A percentile compares a stretch with the other conserved stretches of the same genome.
phyloP scores from a whole-genome alignment of 2,888 invertebrate species.

The Pseudococcus longispinus region DNA sequence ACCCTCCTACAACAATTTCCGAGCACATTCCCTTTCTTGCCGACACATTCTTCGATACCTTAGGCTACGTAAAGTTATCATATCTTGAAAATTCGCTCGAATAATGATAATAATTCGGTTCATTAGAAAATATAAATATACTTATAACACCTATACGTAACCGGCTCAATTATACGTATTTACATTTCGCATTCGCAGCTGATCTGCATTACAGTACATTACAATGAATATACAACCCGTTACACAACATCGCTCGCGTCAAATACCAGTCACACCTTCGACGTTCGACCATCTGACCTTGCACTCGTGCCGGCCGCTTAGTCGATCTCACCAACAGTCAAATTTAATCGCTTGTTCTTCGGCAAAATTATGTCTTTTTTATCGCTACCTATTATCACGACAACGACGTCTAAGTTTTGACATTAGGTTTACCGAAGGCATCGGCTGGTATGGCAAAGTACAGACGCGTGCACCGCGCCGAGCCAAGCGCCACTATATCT shows the following conservation, averaged over 20 bases:
- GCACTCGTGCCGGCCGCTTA: background rate
- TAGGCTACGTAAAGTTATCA: background rate
- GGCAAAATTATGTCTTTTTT: conserved; percentile 22
- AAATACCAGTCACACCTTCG: conserved; percentile 22
- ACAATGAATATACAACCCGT: background rate
- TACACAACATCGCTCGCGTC: background rate
- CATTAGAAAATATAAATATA: conserved; percentile 1
- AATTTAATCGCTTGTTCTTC: conserved; percentile 6
- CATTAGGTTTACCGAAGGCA: background rate
- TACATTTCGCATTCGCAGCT: background rate
- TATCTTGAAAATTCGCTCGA: background rate
- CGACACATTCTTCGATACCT: background rate
- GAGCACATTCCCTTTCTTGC: background rate
- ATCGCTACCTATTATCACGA: conserved; percentile 7
- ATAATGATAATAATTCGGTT: background rate
- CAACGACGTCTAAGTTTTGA: background rate
- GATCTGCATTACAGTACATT: background rate
- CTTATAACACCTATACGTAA: background rate
- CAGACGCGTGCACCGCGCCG: background rate
- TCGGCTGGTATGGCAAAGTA: background rate
- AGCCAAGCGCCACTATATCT: background rate
- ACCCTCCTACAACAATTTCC: background rate
- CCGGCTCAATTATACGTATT: background rate
- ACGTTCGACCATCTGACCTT: background rate
- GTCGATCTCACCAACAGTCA: background rate